Base-by-base conservation (phyloP, 2,797 vertebrate species). In the Emys orbicularis region DNA sequence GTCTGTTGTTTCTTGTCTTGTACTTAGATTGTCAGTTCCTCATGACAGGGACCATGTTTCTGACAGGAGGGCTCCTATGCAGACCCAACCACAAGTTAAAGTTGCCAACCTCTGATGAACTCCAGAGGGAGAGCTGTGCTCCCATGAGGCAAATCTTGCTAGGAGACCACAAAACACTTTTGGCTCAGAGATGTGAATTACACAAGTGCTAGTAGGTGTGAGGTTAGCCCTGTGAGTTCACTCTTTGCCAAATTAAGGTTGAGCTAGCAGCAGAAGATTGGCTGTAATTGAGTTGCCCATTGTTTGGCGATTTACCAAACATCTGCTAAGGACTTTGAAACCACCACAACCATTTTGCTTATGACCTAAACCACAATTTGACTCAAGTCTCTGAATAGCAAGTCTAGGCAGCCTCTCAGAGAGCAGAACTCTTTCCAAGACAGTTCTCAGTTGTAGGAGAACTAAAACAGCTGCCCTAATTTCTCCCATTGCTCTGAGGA, bases 291-390 rank as follows among this genome's bases (percentile, higher is more conserved):
- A 91, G 56, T 82, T 49, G 93, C 56, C 29, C 79, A 2, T 44
- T 8, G 5, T 81, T 92, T 27, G 79, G 44, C 86, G 85, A 80
- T 95, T 95, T 95, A 68, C 72, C 86, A 93, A 68, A 96, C 95
- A 97, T 97, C 95, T 97, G 96, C 77, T 94, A n/a, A 90, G 93
- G 94, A 95, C 92, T 95, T 95, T 68, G 92, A 97, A 96, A 96
- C 65, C 84, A 95, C 91, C 72, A 50, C 82, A 61, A 95, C 92
- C 82, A 93, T 96, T 94, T 97, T 53, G 92, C 92, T 77, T 85
- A 65, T 76, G 91, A 90, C 79, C 92, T 95, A 86, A 95, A 56
- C 72, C 90, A 83, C 94, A 96, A 89, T 96, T 95, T 94, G 83
- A 29, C 74, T 93, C 68, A 21, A 23, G 72, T 92, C 90, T 96